phyloP scores from a whole-genome alignment of 1,140 invertebrate genomes.

The Danaus plexippus region DNA sequence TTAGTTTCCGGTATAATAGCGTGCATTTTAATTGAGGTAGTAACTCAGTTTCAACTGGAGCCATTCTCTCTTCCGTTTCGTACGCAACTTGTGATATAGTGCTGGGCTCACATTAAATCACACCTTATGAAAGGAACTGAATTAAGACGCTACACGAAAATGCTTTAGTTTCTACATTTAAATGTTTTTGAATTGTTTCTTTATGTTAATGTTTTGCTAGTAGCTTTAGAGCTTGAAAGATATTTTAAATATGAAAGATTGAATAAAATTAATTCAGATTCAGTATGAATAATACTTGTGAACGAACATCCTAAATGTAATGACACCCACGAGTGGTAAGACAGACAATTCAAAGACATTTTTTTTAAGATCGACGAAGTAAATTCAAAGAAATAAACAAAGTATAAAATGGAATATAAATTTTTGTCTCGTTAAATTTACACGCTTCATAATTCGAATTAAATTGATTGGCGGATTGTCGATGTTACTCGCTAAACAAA shows the following conservation, averaged over 20 bases:
- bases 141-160: slow-evolving; percentile 22
- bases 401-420: slow-evolving; percentile 5
- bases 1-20: slow-evolving; percentile 12
- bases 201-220: too few species aligned
- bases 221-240: too few species aligned
- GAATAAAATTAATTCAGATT: too few species aligned
- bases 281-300: too few species aligned
- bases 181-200: too few species aligned
- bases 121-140: slow-evolving; percentile 20
- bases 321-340: too few species aligned
- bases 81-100: slow-evolving; percentile 24
- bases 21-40: slow-evolving; percentile 23
- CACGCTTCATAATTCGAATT: slow-evolving; percentile 38
- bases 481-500: slow-evolving; percentile 11
- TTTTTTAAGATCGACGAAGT: too few species aligned
- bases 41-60: slow-evolving; percentile 16
- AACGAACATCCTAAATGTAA: too few species aligned
- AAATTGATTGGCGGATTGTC: slow-evolving; percentile 30
- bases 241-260: too few species aligned
- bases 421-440: slow-evolving; percentile 39
- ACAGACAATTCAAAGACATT: too few species aligned
- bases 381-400: too few species aligned
- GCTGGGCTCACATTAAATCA: slow-evolving; percentile 20
- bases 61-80: slow-evolving; percentile 11
- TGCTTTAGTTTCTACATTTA: slow-evolving; percentile 9